These are phyloP conservation scores for Pogonus chalceus DNA, from an alignment of 1,140 invertebrate species.

Conservation along the genomic window DNA sequence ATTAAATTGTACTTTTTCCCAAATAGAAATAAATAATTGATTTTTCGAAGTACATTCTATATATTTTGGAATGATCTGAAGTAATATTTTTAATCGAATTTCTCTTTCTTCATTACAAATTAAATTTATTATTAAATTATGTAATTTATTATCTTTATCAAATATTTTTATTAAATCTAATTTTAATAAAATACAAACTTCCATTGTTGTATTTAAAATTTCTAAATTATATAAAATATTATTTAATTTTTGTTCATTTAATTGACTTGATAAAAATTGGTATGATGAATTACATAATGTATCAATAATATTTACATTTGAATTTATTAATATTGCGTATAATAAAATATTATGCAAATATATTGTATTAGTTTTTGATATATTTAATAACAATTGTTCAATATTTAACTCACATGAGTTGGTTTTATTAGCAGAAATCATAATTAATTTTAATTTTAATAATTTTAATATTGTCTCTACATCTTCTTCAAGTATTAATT, in stretches of 20 bases:
- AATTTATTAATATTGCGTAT: background rate
- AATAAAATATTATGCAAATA: background rate
- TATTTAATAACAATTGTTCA: background rate
- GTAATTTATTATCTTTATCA: background rate
- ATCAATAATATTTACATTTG: background rate
- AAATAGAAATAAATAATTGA: slow-evolving; percentile 16
- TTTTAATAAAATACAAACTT: background rate
- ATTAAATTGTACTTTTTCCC: slow-evolving; percentile 12
- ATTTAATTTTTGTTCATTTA: background rate
- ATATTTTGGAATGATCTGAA: slow-evolving; percentile 16
- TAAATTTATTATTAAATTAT: background rate
- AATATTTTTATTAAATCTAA: background rate
- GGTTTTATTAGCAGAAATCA: background rate
- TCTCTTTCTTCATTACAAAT: background rate
- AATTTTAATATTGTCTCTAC: background rate
- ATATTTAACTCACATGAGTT: background rate
- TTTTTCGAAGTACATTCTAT: slow-evolving; percentile 17
- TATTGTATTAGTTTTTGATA: background rate
- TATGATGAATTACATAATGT: background rate
- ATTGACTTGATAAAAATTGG: background rate
- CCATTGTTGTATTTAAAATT: background rate
- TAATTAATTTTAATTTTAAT: background rate
- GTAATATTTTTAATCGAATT: background rate
- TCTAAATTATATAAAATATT: background rate
- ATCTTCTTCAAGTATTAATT: background rate